A percentile compares a stretch with the other conserved stretches of the same genome.
phyloP scores from a whole-genome alignment of 2,113 vertebrate species.

The western clawed frog (Xenopus tropicalis) region UCB_Xtro_10.0 CM004445.2:74137001-74137500 shows the following conservation, averaged over 20 bases:
- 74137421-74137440: no score
- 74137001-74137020: slow-evolving; percentile 32
- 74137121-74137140: slow-evolving; percentile 51
- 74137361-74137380: slow-evolving; percentile 37
- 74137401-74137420: slow-evolving; percentile 18
- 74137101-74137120: slow-evolving; percentile 54
- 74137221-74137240: slow-evolving; percentile 35
- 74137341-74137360: slow-evolving; percentile 22
- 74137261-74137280: background rate
- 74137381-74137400: slow-evolving; percentile 8
- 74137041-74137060: slow-evolving; percentile 48
- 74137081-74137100: slow-evolving; percentile 42
- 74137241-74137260: slow-evolving; percentile 30
- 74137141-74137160: slow-evolving; percentile 52
- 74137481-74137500: no score
- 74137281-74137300: slow-evolving; percentile 45
- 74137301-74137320: slow-evolving; percentile 41
- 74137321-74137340: slow-evolving; percentile 41
- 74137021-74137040: slow-evolving; percentile 50
- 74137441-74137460: no score
- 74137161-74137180: slow-evolving; percentile 51
- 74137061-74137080: slow-evolving; percentile 50
- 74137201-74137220: slow-evolving; percentile 47
- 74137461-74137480: no score
- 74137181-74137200: slow-evolving; percentile 50